Percentiles rank a stretch among this genome's conserved stretches.
These are phyloP conservation scores for Tenthredo amoena DNA, from an alignment of 2,888 invertebrate species.

Conservation along the genomic window DNA sequence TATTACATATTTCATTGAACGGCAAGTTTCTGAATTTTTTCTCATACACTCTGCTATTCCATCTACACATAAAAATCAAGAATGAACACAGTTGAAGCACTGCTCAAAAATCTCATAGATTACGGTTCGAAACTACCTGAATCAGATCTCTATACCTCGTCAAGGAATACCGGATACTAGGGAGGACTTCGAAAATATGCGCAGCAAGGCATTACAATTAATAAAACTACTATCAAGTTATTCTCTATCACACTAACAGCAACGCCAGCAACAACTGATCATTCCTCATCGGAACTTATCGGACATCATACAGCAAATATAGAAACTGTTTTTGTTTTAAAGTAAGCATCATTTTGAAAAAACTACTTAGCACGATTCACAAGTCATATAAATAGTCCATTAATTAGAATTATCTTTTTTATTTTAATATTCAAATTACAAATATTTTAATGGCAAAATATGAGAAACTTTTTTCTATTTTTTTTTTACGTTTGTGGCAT, in stretches of 20 bases:
- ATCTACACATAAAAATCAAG: not conserved
- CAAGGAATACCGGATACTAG: slow-evolving; percentile 45
- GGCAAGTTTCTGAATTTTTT: not conserved
- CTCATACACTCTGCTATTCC: not conserved
- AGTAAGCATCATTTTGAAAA: slow-evolving; percentile 40
- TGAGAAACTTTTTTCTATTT: not conserved
- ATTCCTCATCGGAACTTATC: slow-evolving; percentile 24
- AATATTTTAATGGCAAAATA: not conserved
- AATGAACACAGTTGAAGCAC: not conserved
- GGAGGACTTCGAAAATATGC: slow-evolving; percentile 29
- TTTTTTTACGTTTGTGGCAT: not conserved
- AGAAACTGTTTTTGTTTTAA: slow-evolving; percentile 33
- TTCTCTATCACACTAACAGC: slow-evolving; percentile 14
- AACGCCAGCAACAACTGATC: slow-evolving; percentile 1
- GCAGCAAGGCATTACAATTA: slow-evolving; percentile 16
- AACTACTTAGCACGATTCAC: slow-evolving; percentile 27
- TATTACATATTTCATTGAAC: not conserved
- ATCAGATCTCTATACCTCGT: slow-evolving; percentile 24
- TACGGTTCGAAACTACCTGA: slow-evolving; percentile 35
- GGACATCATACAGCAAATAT: slow-evolving; percentile 36
- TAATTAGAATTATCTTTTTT: not conserved
- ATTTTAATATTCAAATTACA: not conserved
- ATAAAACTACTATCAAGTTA: slow-evolving; percentile 33
- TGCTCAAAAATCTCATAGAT: slow-evolving; percentile 24
- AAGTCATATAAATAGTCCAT: not conserved